A percentile compares a stretch with the other conserved stretches of the same genome.
phyloP scores from a whole-genome alignment of 2,113 vertebrate genomes.

The Emydura subglobosa region DNA sequence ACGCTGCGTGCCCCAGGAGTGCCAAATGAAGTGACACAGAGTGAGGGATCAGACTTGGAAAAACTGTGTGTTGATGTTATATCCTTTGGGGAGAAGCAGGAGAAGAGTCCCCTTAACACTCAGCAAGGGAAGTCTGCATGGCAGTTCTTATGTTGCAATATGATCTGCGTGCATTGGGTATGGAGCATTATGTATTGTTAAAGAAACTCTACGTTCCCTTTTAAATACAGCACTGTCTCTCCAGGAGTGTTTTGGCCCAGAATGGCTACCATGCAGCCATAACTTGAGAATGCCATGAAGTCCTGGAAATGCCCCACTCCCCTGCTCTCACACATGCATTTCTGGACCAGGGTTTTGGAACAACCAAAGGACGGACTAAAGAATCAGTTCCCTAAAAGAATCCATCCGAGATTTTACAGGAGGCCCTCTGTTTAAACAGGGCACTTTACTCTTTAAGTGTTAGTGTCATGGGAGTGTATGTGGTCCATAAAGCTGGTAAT shows the following conservation, averaged over 20 bases:
- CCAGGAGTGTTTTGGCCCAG: constrained; percentile 65
- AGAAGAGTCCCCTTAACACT: neutral
- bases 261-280: neutral
- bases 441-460: too few relatives aligned
- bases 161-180: neutral
- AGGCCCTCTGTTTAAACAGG: too few relatives aligned
- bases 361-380: neutral
- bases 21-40: neutral
- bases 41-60: neutral
- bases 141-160: neutral
- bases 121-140: neutral
- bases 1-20: neutral
- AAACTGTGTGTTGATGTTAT: neutral
- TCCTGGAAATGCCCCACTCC: constrained; percentile 58
- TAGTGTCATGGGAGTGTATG: neutral
- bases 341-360: neutral
- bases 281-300: neutral
- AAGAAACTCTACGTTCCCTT: constrained; percentile 34
- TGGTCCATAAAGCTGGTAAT: neutral
- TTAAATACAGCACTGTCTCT: constrained; percentile 4
- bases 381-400: neutral
- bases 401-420: too few relatives aligned
- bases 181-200: neutral
- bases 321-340: constrained; percentile 2
- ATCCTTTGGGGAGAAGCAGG: neutral